phyloP scores from a whole-genome alignment of 2,888 invertebrate genomes.

The Apoda limacodes region DNA sequence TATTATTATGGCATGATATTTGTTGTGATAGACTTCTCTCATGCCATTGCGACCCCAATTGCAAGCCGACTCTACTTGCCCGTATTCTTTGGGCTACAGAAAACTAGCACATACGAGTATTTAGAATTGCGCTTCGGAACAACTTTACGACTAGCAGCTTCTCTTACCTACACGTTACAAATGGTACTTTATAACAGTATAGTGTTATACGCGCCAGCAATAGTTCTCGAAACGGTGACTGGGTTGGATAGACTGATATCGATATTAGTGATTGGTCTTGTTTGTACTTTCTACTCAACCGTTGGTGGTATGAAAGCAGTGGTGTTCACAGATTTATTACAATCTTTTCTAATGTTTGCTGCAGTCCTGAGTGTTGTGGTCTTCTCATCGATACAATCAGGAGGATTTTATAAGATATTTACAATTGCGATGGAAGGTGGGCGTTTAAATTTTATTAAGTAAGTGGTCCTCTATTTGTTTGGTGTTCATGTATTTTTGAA shows the following conservation, averaged over 20 bases:
- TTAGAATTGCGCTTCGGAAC: constrained; percentile 88
- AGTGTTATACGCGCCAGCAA: constrained; percentile 92
- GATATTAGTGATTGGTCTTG: constrained; percentile 79
- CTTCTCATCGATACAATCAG: constrained; percentile 76
- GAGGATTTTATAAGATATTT: constrained; percentile 79
- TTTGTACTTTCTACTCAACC: constrained; percentile 88
- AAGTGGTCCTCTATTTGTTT: too few species aligned
- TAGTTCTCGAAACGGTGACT: constrained; percentile 89
- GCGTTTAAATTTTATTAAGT: constrained; percentile 79
- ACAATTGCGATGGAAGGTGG: constrained; percentile 75
- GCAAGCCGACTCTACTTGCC: constrained; percentile 84
- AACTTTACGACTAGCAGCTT: constrained; percentile 79
- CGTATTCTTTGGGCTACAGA: constrained; percentile 85
- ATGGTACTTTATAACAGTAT: constrained; percentile 93
- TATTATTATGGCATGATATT: constrained; percentile 88
- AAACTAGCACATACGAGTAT: constrained; percentile 94
- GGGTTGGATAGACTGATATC: constrained; percentile 80
- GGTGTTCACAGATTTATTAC: constrained; percentile 87
- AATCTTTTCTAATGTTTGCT: constrained; percentile 86
- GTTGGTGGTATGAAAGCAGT: constrained; percentile 94
- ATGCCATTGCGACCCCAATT: constrained; percentile 81
- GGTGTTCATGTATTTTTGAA: too few species aligned
- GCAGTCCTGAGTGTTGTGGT: constrained; percentile 84
- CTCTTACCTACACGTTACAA: constrained; percentile 87
- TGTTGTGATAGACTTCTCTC: constrained; percentile 80